Base-by-base conservation (phyloP, 2,888 invertebrate genomes). In the Candidula unifasciata region DNA sequence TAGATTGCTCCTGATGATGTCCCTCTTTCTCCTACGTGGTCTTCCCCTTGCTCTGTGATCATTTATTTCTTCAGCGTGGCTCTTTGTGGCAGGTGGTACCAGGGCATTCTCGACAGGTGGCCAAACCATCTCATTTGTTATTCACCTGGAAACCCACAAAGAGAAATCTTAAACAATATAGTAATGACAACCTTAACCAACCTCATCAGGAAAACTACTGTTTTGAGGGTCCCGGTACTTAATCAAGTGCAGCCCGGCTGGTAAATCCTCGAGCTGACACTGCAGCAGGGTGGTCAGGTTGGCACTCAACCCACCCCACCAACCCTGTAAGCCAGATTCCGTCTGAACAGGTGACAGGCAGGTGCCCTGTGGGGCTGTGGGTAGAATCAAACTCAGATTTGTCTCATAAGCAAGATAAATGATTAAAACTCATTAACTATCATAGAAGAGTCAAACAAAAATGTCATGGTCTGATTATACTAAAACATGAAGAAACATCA, bases 141-240 rank as follows among this genome's bases (percentile, higher is more conserved):
- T n/a, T n/a, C n/a, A n/a, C n/a, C 8, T 54, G 10, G 18, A 54
- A 54, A 16, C 13, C 57, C 8, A 54, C 18, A 54, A 16, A n/a
- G n/a, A n/a, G n/a, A n/a, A n/a, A n/a, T n/a, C n/a, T n/a, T n/a
- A 71, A 24, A 44, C 3, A 44, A 64, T 16, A 2, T 37, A 21
- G 24, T 30, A 82, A 60, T 73, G 18, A 33, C 44, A 27, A 18
- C 24, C 57, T 74, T 90, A 90, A 88, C 74, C 54, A 30, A 95
- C 97, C 87, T 96, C 96, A 92, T 98, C 98, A 0, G 98, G 98
- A 91, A 97, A 97, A 54, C 96, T 96, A 93, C 96, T 96, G 93
- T 98, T 97, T 0, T 96, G 96, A 0, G 98, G 98, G 92, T 96
- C 96, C 89, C 96, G 96, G 93, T 98, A 98, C 89, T 97, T 96